phyloP scores from a whole-genome alignment of 2,797 vertebrate species.

The Thunnus albacares region DNA sequence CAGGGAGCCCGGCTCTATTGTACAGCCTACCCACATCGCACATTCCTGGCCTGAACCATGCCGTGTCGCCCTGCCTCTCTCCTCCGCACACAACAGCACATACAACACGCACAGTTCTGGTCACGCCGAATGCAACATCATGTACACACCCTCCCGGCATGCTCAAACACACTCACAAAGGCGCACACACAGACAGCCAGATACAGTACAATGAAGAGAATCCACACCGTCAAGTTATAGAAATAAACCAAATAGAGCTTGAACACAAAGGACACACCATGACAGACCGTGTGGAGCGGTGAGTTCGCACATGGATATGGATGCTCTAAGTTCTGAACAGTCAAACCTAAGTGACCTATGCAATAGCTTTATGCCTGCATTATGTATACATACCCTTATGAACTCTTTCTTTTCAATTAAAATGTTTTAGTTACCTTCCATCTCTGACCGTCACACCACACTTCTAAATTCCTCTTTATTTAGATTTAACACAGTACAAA shows the following conservation, averaged over 20 bases:
- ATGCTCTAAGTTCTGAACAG: neutral
- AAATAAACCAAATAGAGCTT: conserved; percentile 40
- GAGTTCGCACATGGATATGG: conserved; percentile 21
- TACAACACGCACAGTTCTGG: conserved; percentile 55
- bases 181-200: conserved; percentile 46
- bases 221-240: conserved; percentile 42
- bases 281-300: conserved; percentile 15
- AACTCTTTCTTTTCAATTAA: neutral
- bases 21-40: conserved; percentile 77
- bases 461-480: neutral
- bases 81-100: conserved; percentile 53
- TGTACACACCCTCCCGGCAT: conserved; percentile 24
- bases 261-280: conserved; percentile 35
- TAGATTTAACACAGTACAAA: neutral
- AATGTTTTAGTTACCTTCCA: neutral
- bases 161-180: conserved; percentile 56
- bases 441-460: neutral
- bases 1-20: conserved; percentile 82
- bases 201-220: conserved; percentile 47
- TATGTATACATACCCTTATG: neutral
- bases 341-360: neutral
- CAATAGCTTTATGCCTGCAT: neutral
- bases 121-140: conserved; percentile 57
- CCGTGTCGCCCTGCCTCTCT: conserved; percentile 50
- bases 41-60: conserved; percentile 80